Conservation (phyloP, 2,888 invertebrate genomes). For the Cryptocephalus primarius region DNA sequence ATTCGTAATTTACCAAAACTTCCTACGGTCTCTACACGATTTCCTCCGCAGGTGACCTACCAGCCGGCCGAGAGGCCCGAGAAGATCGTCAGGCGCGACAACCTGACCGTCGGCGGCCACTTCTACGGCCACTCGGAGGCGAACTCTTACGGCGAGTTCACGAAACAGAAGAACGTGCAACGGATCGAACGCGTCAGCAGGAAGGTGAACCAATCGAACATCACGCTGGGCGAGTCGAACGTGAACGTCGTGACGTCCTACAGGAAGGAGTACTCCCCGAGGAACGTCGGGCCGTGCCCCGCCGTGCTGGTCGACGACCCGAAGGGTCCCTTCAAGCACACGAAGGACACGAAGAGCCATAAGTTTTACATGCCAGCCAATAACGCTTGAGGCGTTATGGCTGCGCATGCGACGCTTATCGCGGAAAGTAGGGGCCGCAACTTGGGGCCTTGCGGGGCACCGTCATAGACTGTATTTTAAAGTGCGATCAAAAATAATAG, state of each 20-base stretch:
- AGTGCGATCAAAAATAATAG: no score
- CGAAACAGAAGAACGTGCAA: conserved; percentile 39
- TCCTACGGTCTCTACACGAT: no score
- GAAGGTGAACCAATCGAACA: conserved; percentile 62
- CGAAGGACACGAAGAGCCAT: conserved; percentile 73
- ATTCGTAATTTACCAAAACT: no score
- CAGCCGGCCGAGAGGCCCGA: conserved; percentile 49
- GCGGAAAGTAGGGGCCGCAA: no score
- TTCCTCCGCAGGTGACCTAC: conserved; percentile 18
- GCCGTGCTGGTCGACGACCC: conserved; percentile 66
- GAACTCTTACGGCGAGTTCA: conserved; percentile 57
- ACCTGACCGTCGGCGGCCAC: conserved; percentile 59
- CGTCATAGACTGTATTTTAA: no score
- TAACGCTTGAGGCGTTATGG: no score
- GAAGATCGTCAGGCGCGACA: conserved; percentile 51
- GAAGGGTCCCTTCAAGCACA: conserved; percentile 70
- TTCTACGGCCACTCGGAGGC: conserved; percentile 66
- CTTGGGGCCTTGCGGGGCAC: no score
- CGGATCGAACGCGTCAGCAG: conserved; percentile 49
- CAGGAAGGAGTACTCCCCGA: conserved; percentile 64
- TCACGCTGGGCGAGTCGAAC: conserved; percentile 58
- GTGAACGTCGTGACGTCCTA: conserved; percentile 54
- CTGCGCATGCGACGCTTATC: no score
- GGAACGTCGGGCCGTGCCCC: conserved; percentile 66
- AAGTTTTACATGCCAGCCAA: conserved; percentile 63